Conservation (phyloP, 1,140 invertebrate species). For the Delia radicum region DNA sequence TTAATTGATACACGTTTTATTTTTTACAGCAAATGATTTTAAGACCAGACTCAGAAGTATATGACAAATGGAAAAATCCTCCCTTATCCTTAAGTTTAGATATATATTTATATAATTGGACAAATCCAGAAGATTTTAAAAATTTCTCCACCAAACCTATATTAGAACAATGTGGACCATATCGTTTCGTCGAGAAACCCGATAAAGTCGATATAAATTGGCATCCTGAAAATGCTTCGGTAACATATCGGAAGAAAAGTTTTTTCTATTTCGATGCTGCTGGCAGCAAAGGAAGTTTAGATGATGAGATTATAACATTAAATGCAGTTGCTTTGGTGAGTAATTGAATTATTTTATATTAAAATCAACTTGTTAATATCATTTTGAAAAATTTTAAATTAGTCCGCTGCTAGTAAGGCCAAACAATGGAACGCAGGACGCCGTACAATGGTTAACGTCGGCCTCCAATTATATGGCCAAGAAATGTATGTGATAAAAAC, state of each 20-base stretch:
- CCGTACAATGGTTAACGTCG: slow-evolving; percentile 62
- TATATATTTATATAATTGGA: slow-evolving; percentile 82
- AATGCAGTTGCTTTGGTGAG: slow-evolving; percentile 82
- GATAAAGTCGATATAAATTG: slow-evolving; percentile 72
- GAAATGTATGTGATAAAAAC: slow-evolving; percentile 64
- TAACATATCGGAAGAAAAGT: slow-evolving; percentile 75
- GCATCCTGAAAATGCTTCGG: slow-evolving; percentile 72
- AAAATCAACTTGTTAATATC: neutral
- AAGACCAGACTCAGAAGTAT: slow-evolving; percentile 63
- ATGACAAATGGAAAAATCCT: slow-evolving; percentile 70
- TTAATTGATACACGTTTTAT: no score
- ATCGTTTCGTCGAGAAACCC: slow-evolving; percentile 68
- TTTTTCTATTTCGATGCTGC: slow-evolving; percentile 74
- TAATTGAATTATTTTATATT: neutral
- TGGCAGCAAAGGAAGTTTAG: slow-evolving; percentile 72
- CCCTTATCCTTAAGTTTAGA: slow-evolving; percentile 75
- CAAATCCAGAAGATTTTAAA: slow-evolving; percentile 66
- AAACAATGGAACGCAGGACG: slow-evolving; percentile 60
- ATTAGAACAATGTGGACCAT: slow-evolving; percentile 72
- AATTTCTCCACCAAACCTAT: slow-evolving; percentile 62
- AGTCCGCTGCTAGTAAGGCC: slow-evolving; percentile 70
- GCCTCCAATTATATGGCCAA: slow-evolving; percentile 59
- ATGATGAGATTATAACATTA: slow-evolving; percentile 75
- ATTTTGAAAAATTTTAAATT: slow-evolving; percentile 35
- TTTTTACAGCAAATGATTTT: slow-evolving; percentile 62